phyloP scores from a whole-genome alignment of 1,140 invertebrate genomes.

The Drosophila melanogaster region Release_6_plus_ISO1_MT NC_004354.4:8374001-8374500 shows the following conservation, averaged over 20 bases:
- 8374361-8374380: slow-evolving; percentile 70
- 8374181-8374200: slow-evolving; percentile 31
- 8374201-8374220: slow-evolving; percentile 67
- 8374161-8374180: slow-evolving; percentile 81
- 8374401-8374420: slow-evolving; percentile 79
- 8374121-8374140: slow-evolving; percentile 67
- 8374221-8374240: slow-evolving; percentile 78
- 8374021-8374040: slow-evolving; percentile 41
- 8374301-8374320: too few relatives aligned
- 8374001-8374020: neutral
- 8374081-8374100: neutral
- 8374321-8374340: neutral
- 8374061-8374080: slow-evolving; percentile 25
- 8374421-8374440: slow-evolving; percentile 45
- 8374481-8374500: neutral
- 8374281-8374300: too few relatives aligned
- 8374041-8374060: slow-evolving; percentile 72
- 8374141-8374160: slow-evolving; percentile 80
- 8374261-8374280: neutral
- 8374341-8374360: slow-evolving; percentile 10
- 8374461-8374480: slow-evolving; percentile 14
- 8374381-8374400: slow-evolving; percentile 64
- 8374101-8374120: slow-evolving; percentile 29
- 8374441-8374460: slow-evolving; percentile 9
- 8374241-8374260: slow-evolving; percentile 77